Conservation (phyloP, 2,888 invertebrate species). For the Automeris io region DNA sequence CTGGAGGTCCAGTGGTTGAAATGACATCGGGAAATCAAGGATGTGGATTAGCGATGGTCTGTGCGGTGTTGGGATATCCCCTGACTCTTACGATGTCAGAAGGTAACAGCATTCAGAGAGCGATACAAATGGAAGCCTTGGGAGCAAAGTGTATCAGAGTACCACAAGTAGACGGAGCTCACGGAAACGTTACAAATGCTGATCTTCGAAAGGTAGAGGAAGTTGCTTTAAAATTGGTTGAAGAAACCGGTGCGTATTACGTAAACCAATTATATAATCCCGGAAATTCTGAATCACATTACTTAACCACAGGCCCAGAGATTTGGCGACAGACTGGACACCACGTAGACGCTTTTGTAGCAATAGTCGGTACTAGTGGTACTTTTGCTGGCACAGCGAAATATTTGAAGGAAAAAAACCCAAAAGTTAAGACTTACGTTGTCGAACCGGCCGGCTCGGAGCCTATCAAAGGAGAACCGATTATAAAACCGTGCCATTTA, state of each 20-base stretch:
- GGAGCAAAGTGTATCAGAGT: conserved; percentile 60
- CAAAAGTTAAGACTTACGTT: conserved; percentile 47
- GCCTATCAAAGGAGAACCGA: conserved; percentile 52
- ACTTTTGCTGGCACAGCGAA: conserved; percentile 57
- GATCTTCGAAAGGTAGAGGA: conserved; percentile 58
- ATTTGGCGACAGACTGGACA: conserved; percentile 68
- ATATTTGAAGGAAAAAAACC: conserved; percentile 59
- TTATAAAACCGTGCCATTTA: conserved; percentile 62
- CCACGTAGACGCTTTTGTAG: conserved; percentile 57
- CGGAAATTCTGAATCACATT: conserved; percentile 51
- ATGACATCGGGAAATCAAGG: conserved; percentile 69
- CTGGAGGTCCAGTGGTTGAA: conserved; percentile 53
- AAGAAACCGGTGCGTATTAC: conserved; percentile 52
- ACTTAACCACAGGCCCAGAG: conserved; percentile 62
- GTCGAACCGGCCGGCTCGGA: conserved; percentile 63
- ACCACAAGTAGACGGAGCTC: conserved; percentile 63
- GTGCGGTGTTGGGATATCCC: conserved; percentile 59
- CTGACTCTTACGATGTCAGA: conserved; percentile 62
- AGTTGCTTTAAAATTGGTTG: conserved; percentile 42
- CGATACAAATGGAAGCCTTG: conserved; percentile 66
- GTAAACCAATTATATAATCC: conserved; percentile 61
- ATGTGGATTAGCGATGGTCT: conserved; percentile 64
- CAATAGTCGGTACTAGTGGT: conserved; percentile 61
- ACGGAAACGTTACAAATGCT: conserved; percentile 59
- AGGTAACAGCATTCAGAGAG: conserved; percentile 63